Base-by-base conservation (phyloP, 2,888 invertebrate genomes). In the Spodoptera exigua region DNA sequence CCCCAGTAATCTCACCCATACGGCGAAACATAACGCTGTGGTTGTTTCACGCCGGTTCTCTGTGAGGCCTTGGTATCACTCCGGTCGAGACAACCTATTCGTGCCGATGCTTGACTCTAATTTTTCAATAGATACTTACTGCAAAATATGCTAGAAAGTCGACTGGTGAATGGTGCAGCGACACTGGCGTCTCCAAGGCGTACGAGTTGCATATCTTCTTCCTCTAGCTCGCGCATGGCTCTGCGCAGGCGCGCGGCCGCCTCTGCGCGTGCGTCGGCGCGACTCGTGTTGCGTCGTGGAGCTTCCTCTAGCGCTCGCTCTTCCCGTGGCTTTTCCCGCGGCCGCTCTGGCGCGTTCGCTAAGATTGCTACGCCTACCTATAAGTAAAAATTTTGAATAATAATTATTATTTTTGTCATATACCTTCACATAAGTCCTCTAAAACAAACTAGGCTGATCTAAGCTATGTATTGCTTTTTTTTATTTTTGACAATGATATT, bases 81-180 rank as follows among this genome's bases (percentile, higher is more conserved):
- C n/a, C n/a, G n/a, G n/a, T n/a, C n/a, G n/a, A n/a, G n/a, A n/a
- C n/a, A n/a, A n/a, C n/a, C n/a, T n/a, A n/a, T n/a, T n/a, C n/a
- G n/a, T n/a, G n/a, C n/a, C n/a, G n/a, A n/a, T n/a, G n/a, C n/a
- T n/a, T n/a, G n/a, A n/a, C n/a, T n/a, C n/a, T n/a, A n/a, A n/a
- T n/a, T n/a, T n/a, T n/a, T n/a, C 27, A 3, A 11, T 41, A 18
- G n/a, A 32, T 36, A 75, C 97, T 95, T 92, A 99, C 98, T 98
- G 91, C 99, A 99, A 84, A 97, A 96, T 85, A 99, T 98, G 39
- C 99, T 99, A 7, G 99, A 98, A 66, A 98, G 95, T 90, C 98
- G 98, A 81, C 99, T 99, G 0, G 99, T 99, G 86, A 99, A 99
- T 0, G 99, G 99, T 2, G 99, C 99, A 0, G 99, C 99, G 60